phyloP scores from a whole-genome alignment of 2,797 vertebrate species.

The Phrynocephalus forsythii region DNA sequence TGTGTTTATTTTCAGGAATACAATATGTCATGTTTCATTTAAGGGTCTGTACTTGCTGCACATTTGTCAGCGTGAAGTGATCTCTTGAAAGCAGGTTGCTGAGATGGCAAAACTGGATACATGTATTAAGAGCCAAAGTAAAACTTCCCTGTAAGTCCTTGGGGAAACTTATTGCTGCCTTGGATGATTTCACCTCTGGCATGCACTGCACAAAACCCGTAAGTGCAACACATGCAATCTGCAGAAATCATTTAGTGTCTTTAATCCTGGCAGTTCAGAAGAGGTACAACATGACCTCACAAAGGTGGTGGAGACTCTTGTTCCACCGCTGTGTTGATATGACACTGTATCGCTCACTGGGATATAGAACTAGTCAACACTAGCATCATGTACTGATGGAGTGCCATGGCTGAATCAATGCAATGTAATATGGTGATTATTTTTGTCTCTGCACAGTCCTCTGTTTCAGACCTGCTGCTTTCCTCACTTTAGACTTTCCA shows the following conservation, averaged over 20 bases:
- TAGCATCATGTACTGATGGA: not conserved
- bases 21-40: slow-evolving; percentile 44
- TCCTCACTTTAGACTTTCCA: rapidly evolving
- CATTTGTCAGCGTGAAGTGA: not conserved
- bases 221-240: not conserved
- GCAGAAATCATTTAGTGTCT: not conserved
- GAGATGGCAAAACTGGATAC: not conserved
- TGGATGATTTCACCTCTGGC: not conserved
- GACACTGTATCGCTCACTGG: rapidly evolving
- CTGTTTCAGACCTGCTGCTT: slow-evolving; percentile 37
- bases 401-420: rapidly evolving
- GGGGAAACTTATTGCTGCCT: not conserved
- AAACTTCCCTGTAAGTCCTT: not conserved
- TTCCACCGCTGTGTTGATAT: rapidly evolving
- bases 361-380: not conserved
- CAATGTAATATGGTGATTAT: slow-evolving; percentile 44
- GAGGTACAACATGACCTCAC: not conserved
- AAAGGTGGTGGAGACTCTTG: rapidly evolving
- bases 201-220: not conserved
- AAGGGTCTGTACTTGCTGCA: not conserved
- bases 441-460: slow-evolving; percentile 40
- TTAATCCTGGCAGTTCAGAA: not conserved
- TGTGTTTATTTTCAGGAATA: slow-evolving; percentile 63
- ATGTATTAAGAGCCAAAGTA: not conserved
- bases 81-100: slow-evolving; percentile 27